Evolutionary conservation across 2,797 vertebrate genomes (phyloP), one percentile per base, ranked within the genome.

Genomic region (Leucoraja ocellata): DNA sequence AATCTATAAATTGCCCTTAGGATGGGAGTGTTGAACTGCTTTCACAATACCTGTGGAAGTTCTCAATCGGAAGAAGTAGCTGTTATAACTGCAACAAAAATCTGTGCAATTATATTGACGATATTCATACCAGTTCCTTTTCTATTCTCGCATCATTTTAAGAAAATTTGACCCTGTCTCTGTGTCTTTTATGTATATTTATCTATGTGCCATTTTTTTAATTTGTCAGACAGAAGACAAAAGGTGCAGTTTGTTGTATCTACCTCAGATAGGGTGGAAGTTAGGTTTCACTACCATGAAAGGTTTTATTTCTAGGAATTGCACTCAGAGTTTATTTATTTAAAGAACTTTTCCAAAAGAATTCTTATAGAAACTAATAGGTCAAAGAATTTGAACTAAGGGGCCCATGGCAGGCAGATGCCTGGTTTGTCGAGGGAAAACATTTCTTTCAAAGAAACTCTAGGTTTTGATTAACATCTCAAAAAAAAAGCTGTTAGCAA

Each of bases 321-420:
- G 14, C 36, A 73, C 54, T 92, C 46, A 58, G 4, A 92, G 90
- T 76, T 92, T 54, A 76, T 92, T 92, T 92, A 92, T 21, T 91
- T 91, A 71, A 36, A 10, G 4, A 91, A 16, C 23, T 73, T 23
- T 68, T 39, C 8, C 71, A 8, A 91, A 14, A 36, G 65, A 71
- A 88, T 13, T 18, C 80, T 83, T 61, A 21, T 28, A 65, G 28
- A 88, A 91, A 74, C 36, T 11, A 91, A 63, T 11, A 63, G 83
- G 14, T 88, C 7, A 63, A 32, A 65, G 63, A 21, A 88, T 65
- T 18, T 32, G n/a, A 63, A 88, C 18, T 86, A 28, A 32, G 83
- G 83, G 68, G 10, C 0, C 61, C 58, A 63, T 65, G 1, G 28
- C 13, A 65, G 58, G 61, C 58, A 63, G 61, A 65, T 65, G 83